A percentile compares a stretch with the other conserved stretches of the same genome.
These are phyloP conservation scores for Murina feae DNA, from an alignment of 2,113 vertebrate species.

Conservation along the genomic window DNA sequence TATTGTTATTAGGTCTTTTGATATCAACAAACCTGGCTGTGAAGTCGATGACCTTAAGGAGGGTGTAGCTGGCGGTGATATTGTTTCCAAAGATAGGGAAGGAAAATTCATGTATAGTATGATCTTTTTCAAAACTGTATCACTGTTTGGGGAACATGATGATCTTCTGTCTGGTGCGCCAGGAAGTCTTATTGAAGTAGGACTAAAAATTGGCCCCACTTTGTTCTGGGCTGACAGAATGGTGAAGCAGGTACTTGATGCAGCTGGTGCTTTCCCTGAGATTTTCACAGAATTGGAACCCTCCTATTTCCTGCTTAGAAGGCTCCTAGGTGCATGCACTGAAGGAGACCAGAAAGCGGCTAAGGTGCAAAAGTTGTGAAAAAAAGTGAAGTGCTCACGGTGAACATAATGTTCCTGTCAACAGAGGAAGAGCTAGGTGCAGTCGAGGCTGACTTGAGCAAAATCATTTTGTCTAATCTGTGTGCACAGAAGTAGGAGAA, in stretches of 20 bases:
- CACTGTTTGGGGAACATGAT: constrained; percentile 95
- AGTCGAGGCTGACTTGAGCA: constrained; percentile 96
- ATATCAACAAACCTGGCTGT: constrained; percentile 98
- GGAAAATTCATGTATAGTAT: constrained; percentile 99
- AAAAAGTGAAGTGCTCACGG: constrained; percentile 99
- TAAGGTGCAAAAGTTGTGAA: constrained; percentile 97
- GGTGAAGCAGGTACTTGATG: constrained; percentile 96
- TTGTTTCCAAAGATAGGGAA: constrained; percentile 97
- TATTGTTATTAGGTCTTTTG: constrained; percentile 97
- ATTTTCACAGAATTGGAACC: constrained; percentile 98
- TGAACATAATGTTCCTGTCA: constrained; percentile 96
- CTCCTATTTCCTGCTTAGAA: constrained; percentile 93
- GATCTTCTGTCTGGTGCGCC: constrained; percentile 95
- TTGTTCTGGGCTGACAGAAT: constrained; percentile 95
- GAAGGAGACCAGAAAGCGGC: constrained; percentile 98
- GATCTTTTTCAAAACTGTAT: constrained; percentile 98
- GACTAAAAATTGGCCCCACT: constrained; percentile 96
- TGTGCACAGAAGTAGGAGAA: constrained; percentile 98
- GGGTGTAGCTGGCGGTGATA: constrained; percentile 95
- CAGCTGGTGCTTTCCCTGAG: constrained; percentile 94
- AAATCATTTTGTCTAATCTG: constrained; percentile 96
- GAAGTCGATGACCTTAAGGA: constrained; percentile 98
- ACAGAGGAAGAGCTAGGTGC: constrained; percentile 95
- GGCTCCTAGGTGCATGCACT: constrained; percentile 93
- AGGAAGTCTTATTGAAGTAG: constrained; percentile 95